phyloP scores from a whole-genome alignment of 2,888 invertebrate species.

The Noctua fimbriata region DNA sequence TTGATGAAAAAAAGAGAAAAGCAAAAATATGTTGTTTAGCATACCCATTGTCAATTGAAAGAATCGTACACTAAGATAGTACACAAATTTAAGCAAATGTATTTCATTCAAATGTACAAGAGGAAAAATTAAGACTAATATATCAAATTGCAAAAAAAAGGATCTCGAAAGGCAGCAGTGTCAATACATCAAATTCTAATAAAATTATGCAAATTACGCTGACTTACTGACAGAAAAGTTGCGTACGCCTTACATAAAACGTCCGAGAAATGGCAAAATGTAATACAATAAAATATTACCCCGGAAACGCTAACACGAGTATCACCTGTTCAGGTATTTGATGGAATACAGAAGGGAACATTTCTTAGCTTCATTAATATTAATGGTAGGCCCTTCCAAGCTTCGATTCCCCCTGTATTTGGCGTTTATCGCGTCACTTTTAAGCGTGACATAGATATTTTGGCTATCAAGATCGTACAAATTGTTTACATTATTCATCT shows the following conservation, averaged over 20 bases:
- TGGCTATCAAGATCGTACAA: constrained; percentile 59
- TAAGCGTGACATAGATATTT: constrained; percentile 62
- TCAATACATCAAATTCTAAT: background rate
- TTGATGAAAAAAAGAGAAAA: no score
- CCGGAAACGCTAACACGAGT: constrained; percentile 12
- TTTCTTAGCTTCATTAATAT: constrained; percentile 65
- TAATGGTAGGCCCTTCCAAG: constrained; percentile 61
- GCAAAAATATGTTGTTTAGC: no score
- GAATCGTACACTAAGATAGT: no score
- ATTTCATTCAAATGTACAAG: no score
- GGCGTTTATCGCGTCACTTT: constrained; percentile 64
- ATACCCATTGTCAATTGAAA: no score
- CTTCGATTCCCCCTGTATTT: constrained; percentile 55
- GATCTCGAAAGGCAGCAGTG: background rate
- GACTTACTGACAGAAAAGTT: no score
- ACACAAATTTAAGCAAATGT: no score
- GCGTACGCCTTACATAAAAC: background rate
- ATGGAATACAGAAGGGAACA: constrained; percentile 54
- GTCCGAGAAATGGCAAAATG: background rate
- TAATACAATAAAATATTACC: constrained; percentile 7
- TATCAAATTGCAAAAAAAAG: background rate
- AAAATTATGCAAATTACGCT: constrained; percentile 24
- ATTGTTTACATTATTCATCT: constrained; percentile 66
- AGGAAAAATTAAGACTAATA: no score
- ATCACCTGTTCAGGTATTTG: constrained; percentile 43